Evolutionary conservation across 2,888 invertebrate genomes (phyloP).

Genomic region (Prosapia bicincta): DNA sequence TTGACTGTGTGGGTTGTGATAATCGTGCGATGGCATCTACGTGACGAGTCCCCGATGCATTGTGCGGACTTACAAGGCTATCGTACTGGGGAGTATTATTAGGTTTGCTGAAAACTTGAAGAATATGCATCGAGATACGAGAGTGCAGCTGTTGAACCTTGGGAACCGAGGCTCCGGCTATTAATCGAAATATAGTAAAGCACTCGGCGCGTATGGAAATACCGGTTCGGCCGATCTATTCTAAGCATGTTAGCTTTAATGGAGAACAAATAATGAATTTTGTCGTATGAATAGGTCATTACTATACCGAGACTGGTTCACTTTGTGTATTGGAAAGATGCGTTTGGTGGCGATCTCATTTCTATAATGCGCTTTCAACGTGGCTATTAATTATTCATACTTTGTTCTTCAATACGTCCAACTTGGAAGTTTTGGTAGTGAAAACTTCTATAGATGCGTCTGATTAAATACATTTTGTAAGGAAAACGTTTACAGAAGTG

Average conservation of each 20-base stretch:
- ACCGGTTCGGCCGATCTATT: neutral
- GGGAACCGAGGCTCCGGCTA: neutral
- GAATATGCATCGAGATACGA: neutral
- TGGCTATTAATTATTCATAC: neutral
- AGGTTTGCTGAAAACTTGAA: slow-evolving; percentile 15
- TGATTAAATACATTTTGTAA: too few species aligned
- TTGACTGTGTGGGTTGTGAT: neutral
- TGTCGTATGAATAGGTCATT: neutral
- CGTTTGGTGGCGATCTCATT: neutral
- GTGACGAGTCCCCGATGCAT: neutral
- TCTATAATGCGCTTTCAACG: too few species aligned
- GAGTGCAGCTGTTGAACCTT: neutral
- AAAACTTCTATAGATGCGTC: too few species aligned
- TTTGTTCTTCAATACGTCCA: too few species aligned
- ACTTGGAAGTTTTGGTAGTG: too few species aligned
- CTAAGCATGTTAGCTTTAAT: neutral
- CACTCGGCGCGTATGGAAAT: neutral
- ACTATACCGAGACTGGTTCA: neutral
- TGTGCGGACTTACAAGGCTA: slow-evolving; percentile 16
- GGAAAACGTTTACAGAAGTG: too few species aligned
- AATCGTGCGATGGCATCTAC: neutral
- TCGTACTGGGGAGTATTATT: slow-evolving; percentile 13
- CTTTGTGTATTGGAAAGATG: neutral
- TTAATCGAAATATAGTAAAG: neutral
- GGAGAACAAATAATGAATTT: neutral